These are phyloP conservation scores for Agrotis puta DNA, from an alignment of 2,888 invertebrate genomes.

Conservation along the genomic window DNA sequence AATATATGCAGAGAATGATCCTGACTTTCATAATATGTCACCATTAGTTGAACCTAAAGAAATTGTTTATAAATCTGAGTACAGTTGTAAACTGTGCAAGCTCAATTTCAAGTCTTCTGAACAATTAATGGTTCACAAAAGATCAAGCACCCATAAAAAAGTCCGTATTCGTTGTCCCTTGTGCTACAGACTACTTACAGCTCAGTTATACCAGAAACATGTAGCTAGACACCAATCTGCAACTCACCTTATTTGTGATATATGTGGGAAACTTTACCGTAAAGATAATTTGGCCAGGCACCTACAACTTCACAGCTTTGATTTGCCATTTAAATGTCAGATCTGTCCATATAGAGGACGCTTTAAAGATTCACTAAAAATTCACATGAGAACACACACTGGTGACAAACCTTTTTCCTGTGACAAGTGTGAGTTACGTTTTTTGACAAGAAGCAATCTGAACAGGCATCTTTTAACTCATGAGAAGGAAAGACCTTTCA, in stretches of 20 bases:
- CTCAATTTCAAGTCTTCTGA: slow-evolving; percentile 60
- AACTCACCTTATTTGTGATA: slow-evolving; percentile 77
- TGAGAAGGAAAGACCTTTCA: slow-evolving; percentile 75
- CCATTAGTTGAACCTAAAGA: neutral
- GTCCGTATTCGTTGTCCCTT: slow-evolving; percentile 66
- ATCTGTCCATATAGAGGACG: slow-evolving; percentile 79
- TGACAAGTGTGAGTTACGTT: slow-evolving; percentile 75
- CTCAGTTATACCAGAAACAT: slow-evolving; percentile 70
- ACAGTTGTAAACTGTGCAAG: slow-evolving; percentile 55
- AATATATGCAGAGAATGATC: slow-evolving; percentile 6
- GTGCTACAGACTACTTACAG: slow-evolving; percentile 63
- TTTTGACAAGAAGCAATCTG: slow-evolving; percentile 80
- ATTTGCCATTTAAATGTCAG: slow-evolving; percentile 78
- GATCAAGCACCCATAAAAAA: slow-evolving; percentile 63
- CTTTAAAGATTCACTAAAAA: slow-evolving; percentile 77
- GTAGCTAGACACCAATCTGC: slow-evolving; percentile 64
- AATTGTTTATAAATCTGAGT: slow-evolving; percentile 4
- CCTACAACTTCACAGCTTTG: slow-evolving; percentile 73
- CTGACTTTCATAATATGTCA: neutral
- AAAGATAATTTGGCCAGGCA: slow-evolving; percentile 80
- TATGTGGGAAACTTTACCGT: slow-evolving; percentile 79
- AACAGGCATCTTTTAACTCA: slow-evolving; percentile 81
- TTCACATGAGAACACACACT: slow-evolving; percentile 79
- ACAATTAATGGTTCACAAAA: slow-evolving; percentile 67
- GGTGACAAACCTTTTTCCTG: slow-evolving; percentile 80